A percentile compares a stretch with the other conserved stretches of the same genome.
Conservation (phyloP, 2,888 invertebrate species). For the Drosophila rellima region DNA sequence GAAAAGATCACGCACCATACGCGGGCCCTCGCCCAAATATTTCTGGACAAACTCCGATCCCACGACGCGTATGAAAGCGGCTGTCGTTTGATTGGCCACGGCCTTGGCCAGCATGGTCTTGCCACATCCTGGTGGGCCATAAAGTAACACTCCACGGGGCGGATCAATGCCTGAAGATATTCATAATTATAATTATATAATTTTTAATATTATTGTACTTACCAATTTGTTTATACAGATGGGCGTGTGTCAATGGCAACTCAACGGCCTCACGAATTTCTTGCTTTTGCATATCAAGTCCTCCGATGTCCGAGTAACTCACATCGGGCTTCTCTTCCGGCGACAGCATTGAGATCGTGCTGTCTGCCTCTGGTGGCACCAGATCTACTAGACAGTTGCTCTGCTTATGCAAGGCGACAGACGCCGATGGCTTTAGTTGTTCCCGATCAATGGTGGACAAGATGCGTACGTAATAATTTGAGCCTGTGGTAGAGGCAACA, state of each 20-base stretch:
- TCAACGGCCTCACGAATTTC: slow-evolving; percentile 99
- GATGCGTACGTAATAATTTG: slow-evolving; percentile 85
- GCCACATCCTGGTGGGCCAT: slow-evolving; percentile 99
- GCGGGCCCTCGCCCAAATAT: slow-evolving; percentile 98
- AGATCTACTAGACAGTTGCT: slow-evolving; percentile 99
- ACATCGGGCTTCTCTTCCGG: slow-evolving; percentile 99
- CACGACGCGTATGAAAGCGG: slow-evolving; percentile 99
- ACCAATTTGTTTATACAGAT: slow-evolving; percentile 99
- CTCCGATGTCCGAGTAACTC: slow-evolving; percentile 98
- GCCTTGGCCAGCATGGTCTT: slow-evolving; percentile 99
- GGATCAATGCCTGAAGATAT: slow-evolving; percentile 92
- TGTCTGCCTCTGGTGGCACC: slow-evolving; percentile 99
- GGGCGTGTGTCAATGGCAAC: slow-evolving; percentile 98
- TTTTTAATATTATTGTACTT: background rate
- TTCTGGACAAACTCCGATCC: slow-evolving; percentile 99
- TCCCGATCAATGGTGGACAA: slow-evolving; percentile 99
- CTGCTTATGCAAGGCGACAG: slow-evolving; percentile 99
- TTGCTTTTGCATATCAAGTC: slow-evolving; percentile 99
- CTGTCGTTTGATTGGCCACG: slow-evolving; percentile 99
- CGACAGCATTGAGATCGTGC: slow-evolving; percentile 98
- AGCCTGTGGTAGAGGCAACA: slow-evolving; percentile 99
- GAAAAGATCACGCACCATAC: slow-evolving; percentile 99
- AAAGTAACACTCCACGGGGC: slow-evolving; percentile 98
- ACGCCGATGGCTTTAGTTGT: slow-evolving; percentile 98
- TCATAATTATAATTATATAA: no score